Percentiles rank a stretch among this genome's conserved stretches.
phyloP scores from a whole-genome alignment of 1,140 invertebrate species.

The Camponotus floridanus region DNA sequence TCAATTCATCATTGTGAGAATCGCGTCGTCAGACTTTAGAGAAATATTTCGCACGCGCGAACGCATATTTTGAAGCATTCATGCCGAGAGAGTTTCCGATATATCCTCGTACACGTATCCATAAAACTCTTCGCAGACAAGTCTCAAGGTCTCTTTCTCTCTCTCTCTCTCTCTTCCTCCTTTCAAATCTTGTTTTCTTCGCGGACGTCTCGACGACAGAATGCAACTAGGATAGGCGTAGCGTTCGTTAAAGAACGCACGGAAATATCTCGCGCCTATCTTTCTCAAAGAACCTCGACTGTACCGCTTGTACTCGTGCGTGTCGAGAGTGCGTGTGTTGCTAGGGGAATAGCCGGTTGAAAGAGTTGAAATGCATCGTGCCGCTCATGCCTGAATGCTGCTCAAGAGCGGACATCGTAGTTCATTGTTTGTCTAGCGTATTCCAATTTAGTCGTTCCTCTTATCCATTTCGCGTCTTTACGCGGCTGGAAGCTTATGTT shows the following conservation, averaged over 20 bases:
- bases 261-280: slow-evolving; percentile 51
- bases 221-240: slow-evolving; percentile 63
- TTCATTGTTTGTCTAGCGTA: neutral
- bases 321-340: slow-evolving; percentile 16
- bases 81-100: slow-evolving; percentile 11
- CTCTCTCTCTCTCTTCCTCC: neutral
- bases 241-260: slow-evolving; percentile 66
- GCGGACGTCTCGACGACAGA: slow-evolving; percentile 41
- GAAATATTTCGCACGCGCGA: slow-evolving; percentile 49
- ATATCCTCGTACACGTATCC: slow-evolving; percentile 44
- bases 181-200: slow-evolving; percentile 56
- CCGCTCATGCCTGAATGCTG: slow-evolving; percentile 6
- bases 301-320: neutral
- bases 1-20: slow-evolving; percentile 63
- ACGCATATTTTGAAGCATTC: slow-evolving; percentile 52
- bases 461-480: neutral
- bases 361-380: slow-evolving; percentile 24
- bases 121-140: slow-evolving; percentile 58
- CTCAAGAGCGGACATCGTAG: slow-evolving; percentile 29
- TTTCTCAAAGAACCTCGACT: slow-evolving; percentile 29
- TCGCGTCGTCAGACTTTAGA: neutral
- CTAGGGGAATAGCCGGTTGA: neutral
- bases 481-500: slow-evolving; percentile 15
- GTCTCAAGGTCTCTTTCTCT: slow-evolving; percentile 58
- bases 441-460: neutral